Evolutionary conservation across 1,140 invertebrate genomes (phyloP), one percentile per base, ranked within the genome.

Genomic region (Drosophila subpulchrella): DNA sequence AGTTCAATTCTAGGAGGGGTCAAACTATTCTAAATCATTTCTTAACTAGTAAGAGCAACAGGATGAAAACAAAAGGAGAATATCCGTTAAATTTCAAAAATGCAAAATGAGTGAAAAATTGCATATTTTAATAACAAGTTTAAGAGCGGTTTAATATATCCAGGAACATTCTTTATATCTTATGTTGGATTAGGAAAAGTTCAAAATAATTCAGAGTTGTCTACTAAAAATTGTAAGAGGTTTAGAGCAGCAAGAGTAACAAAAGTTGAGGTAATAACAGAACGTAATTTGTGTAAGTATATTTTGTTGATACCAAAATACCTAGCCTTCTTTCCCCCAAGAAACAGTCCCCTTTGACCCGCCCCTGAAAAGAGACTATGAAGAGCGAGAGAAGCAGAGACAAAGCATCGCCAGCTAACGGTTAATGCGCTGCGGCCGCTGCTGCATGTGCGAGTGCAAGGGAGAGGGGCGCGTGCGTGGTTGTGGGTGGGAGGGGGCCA

Each of bases 361-460:
- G 30, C 30, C 48, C 10, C 48, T 51, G 48, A 30, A 7, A 20
- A 32, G 30, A 32, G 46, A 11, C 44, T 6, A 7, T 48, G 46
- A 48, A 27, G 24, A 42, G 41, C 41, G 42, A 27, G n/a, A 32
- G 54, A 42, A 59, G 62, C 54, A 68, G 48, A 70, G 67, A 50
- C 65, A 66, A 68, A 50, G 68, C 44, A 71, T 72, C 44, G 50
- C 48, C 51, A 65, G 66, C 75, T 84, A 84, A 86, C 82, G 79
- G 79, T 62, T 65, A 54, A 75, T 63, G 48, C 47, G 41, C 10
- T 72, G 53, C 34, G 47, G 6, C 47, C 47, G 47, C 32, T 74
- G 73, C 56, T 58, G 59, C 68, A 55, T 55, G 36, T 72, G 41
- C 34, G 34, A 48, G 61, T 72, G 50, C 41, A 44, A 41, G 61